Conservation (phyloP, 2,113 vertebrate species). For the Rhinopomastus cyanomelas region DNA sequence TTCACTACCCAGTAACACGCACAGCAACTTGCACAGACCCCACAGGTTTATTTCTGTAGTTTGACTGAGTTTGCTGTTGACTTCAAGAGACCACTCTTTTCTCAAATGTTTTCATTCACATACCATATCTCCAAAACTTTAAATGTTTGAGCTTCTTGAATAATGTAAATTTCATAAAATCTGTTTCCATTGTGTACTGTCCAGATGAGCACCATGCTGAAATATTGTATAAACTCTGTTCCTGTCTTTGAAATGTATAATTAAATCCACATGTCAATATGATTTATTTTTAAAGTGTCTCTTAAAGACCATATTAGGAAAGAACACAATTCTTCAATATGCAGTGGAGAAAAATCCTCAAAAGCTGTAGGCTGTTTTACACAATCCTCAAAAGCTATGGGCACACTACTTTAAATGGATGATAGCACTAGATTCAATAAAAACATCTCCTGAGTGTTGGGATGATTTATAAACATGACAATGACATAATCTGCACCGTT, state of each 20-base stretch:
- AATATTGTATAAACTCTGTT: slow-evolving; percentile 1
- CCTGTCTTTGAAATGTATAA: slow-evolving; percentile 24
- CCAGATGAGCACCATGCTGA: background rate
- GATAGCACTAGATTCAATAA: background rate
- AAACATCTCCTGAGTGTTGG: background rate
- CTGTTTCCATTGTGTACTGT: background rate
- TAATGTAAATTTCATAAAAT: background rate
- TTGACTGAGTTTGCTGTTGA: background rate
- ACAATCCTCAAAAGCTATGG: no score
- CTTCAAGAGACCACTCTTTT: background rate
- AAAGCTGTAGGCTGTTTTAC: background rate
- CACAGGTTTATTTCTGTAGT: background rate
- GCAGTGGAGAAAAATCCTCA: background rate
- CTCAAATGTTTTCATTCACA: background rate
- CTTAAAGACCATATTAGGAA: slow-evolving; percentile 29
- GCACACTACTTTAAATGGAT: background rate
- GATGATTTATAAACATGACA: background rate
- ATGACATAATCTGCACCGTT: background rate
- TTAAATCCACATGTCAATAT: slow-evolving; percentile 33
- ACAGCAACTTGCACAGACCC: fast-evolving
- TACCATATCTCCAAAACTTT: background rate
- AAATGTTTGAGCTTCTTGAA: background rate
- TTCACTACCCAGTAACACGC: fast-evolving
- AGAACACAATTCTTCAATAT: background rate
- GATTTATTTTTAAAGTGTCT: slow-evolving; percentile 46